phyloP scores from a whole-genome alignment of 30 jellyfish, hydroid and myxozoan species.

The Phacellophora camtschatica region DNA sequence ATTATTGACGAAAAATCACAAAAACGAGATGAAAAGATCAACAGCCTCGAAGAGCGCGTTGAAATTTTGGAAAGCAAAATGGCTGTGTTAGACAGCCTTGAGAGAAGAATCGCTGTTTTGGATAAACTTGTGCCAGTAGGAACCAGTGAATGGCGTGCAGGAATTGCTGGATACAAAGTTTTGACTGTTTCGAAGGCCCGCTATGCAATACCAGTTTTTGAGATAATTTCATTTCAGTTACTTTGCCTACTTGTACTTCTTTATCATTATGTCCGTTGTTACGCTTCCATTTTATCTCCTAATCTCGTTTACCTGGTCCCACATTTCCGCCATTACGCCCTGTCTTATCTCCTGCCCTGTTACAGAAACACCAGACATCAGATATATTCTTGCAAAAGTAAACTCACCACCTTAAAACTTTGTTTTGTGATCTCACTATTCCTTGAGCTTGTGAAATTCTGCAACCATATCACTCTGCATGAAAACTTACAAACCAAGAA shows the following conservation, averaged over 20 bases:
- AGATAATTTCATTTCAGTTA: background rate
- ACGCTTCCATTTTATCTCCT: background rate
- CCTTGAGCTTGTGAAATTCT: background rate
- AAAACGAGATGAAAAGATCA: slow-evolving; percentile 40
- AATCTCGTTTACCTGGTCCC: background rate
- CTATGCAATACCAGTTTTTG: background rate
- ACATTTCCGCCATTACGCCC: background rate
- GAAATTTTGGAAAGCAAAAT: background rate
- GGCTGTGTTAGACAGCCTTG: slow-evolving; percentile 13
- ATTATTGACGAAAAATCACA: slow-evolving; percentile 25
- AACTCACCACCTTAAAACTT: background rate
- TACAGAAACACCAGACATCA: background rate
- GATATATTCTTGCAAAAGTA: background rate
- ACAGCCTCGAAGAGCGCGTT: slow-evolving; percentile 33
- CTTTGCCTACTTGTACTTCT: background rate
- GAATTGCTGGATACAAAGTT: background rate
- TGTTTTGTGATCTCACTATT: background rate
- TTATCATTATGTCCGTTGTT: background rate
- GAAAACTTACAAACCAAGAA: background rate
- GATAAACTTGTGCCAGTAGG: slow-evolving; percentile 2
- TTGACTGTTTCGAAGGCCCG: background rate
- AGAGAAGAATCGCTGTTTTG: background rate
- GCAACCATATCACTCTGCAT: background rate
- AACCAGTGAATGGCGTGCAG: background rate
- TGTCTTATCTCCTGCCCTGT: background rate